A percentile compares a stretch with the other conserved stretches of the same genome.
These are phyloP conservation scores for Blera fallax DNA, from an alignment of 2,888 invertebrate genomes.

Conservation along the genomic window DNA sequence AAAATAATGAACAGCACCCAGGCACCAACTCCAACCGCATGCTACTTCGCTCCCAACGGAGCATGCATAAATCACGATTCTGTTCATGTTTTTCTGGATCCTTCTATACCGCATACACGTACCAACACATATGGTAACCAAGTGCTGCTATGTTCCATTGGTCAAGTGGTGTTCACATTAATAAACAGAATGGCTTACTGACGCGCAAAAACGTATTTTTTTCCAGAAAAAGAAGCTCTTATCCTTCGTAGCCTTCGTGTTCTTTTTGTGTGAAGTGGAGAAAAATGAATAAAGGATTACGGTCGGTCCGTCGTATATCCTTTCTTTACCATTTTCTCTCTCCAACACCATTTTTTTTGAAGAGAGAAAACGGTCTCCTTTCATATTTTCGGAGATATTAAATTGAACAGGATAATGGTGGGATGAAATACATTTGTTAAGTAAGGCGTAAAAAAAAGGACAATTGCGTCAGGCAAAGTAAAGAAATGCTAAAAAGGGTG, in stretches of 20 bases:
- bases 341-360: background rate
- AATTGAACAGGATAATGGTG: background rate
- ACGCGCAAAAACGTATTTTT: background rate
- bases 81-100: background rate
- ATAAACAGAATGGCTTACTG: background rate
- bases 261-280: background rate
- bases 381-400: background rate
- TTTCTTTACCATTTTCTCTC: background rate
- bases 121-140: background rate
- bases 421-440: background rate
- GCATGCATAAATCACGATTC: conserved; percentile 1
- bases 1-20: background rate
- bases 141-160: background rate
- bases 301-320: background rate
- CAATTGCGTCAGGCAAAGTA: background rate
- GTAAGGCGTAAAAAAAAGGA: background rate
- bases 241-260: too few relatives aligned
- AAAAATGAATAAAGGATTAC: background rate
- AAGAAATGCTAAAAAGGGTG: background rate
- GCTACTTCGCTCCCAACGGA: background rate
- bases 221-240: too few relatives aligned
- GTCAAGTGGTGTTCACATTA: conserved; percentile 22
- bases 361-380: background rate
- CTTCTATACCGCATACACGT: background rate
- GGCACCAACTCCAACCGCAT: background rate